phyloP scores from a whole-genome alignment of 2,888 invertebrate species.

The Synanthedon andrenaeformis region DNA sequence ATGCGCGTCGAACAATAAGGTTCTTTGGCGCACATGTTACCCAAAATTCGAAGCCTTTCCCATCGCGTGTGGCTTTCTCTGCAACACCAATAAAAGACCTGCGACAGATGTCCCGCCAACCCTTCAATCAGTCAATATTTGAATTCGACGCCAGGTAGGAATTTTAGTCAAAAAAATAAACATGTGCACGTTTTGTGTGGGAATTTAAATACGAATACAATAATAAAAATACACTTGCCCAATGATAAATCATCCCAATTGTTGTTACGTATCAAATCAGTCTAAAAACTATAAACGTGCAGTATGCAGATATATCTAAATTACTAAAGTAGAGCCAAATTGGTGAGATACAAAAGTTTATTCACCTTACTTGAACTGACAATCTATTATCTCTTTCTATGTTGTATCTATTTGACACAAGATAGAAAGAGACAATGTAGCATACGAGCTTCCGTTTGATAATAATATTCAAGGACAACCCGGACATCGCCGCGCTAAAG shows the following conservation, averaged over 20 bases:
- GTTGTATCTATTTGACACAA: too few relatives aligned
- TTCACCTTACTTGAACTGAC: too few relatives aligned
- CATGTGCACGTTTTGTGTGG: conserved; percentile 18
- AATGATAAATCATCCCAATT: not conserved
- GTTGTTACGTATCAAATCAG: not conserved
- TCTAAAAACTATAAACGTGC: too few relatives aligned
- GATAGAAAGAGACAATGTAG: too few relatives aligned
- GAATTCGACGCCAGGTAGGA: conserved; percentile 36
- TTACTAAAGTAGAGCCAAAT: too few relatives aligned
- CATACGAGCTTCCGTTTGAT: too few relatives aligned
- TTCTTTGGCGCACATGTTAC: conserved; percentile 32
- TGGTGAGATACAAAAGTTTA: too few relatives aligned
- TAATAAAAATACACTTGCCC: not conserved
- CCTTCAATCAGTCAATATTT: conserved; percentile 70
- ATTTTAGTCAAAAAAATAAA: conserved; percentile 9
- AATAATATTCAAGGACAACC: too few relatives aligned
- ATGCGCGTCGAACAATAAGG: conserved; percentile 23
- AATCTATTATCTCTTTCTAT: too few relatives aligned
- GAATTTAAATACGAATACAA: conserved; percentile 11
- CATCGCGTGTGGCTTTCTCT: conserved; percentile 44
- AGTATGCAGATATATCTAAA: too few relatives aligned
- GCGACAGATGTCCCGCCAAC: conserved; percentile 57
- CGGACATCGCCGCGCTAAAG: too few relatives aligned
- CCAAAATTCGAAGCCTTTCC: conserved; percentile 24
- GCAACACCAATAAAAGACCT: conserved; percentile 21